Evolutionary conservation across 1,140 invertebrate genomes (phyloP), one percentile per base, ranked within the genome.

Genomic region (Temnothorax curvispinosus): DNA sequence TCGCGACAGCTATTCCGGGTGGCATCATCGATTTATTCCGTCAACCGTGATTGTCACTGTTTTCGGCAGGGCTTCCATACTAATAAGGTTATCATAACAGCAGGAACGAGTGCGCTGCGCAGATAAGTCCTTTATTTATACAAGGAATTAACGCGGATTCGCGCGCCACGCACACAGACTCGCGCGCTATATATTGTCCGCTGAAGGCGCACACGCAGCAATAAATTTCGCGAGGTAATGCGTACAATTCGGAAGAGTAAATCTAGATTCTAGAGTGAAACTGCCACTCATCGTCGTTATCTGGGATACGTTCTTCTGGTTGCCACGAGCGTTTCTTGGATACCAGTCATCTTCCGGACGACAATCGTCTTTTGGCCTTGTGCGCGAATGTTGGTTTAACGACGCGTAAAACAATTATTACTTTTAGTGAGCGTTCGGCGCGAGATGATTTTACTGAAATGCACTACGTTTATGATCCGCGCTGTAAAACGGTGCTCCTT

Each of bases 121-220:
- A 87, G 86, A 87, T 87, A 87, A 85, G 86, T 85, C 69, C 69
- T 76, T 87, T 87, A 75, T 85, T 87, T 85, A 67, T 67, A 58
- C 58, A 35, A 41, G 69, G 38, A 44, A 85, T 85, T 74, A 81
- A 81, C 78, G 27, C 15, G 58, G 50, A 62, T 62, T 47, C 18
- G 44, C 21, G 41, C 54, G 35, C 21, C 41, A 50, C 21, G 13
- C 21, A n/a, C 38, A 32, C 32, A 21, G 2, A 8, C 35, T 18
- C 18, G 3, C 1, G n/a, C 41, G 41, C 75, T 15, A 6, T 60
- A 60, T 77, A 60, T 77, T 62, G 15, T 27, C 4, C 62, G 47
- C 15, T 9, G 8, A 3, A 69, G 35, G 13, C 67, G n/a, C 35
- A n/a, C 47, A n/a, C 7, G 77, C 21, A 1, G 32, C 35, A 52